These are phyloP conservation scores for Pemphigus obesinymphae DNA, from an alignment of 1,140 invertebrate species.

Conservation along the genomic window DNA sequence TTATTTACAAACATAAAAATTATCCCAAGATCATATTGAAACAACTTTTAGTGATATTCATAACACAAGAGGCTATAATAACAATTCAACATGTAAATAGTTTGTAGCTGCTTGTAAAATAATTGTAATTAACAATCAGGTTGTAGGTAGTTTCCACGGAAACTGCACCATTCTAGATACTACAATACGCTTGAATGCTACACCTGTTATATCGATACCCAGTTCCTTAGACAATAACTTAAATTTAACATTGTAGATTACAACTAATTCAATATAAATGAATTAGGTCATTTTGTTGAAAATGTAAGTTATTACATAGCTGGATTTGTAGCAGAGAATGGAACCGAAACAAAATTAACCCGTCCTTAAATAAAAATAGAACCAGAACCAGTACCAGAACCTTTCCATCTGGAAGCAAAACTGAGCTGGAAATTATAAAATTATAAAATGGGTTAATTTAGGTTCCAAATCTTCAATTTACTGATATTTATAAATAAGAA, in stretches of 20 bases:
- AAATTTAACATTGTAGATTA: neutral
- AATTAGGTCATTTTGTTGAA: neutral
- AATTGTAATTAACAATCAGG: constrained; percentile 25
- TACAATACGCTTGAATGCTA: neutral
- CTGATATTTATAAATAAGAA: no score
- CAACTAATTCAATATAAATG: neutral
- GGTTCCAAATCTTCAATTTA: neutral
- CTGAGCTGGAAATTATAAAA: no score
- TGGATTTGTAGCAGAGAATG: neutral
- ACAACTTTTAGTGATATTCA: constrained; percentile 11
- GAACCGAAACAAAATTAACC: no score
- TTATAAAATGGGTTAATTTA: neutral
- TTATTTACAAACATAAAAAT: constrained; percentile 17
- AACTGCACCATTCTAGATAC: neutral
- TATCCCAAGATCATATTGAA: constrained; percentile 31
- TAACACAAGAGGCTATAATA: constrained; percentile 11
- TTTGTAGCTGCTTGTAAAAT: constrained; percentile 18
- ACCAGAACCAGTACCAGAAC: no score
- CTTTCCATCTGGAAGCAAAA: no score
- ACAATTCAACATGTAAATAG: constrained; percentile 20
- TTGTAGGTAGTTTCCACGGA: neutral
- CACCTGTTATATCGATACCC: no score
- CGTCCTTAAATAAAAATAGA: no score
- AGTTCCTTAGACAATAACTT: no score
- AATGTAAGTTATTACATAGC: neutral